Evolutionary conservation across 2,888 invertebrate species (phyloP).

Genomic region (Branchellion lobata): DNA sequence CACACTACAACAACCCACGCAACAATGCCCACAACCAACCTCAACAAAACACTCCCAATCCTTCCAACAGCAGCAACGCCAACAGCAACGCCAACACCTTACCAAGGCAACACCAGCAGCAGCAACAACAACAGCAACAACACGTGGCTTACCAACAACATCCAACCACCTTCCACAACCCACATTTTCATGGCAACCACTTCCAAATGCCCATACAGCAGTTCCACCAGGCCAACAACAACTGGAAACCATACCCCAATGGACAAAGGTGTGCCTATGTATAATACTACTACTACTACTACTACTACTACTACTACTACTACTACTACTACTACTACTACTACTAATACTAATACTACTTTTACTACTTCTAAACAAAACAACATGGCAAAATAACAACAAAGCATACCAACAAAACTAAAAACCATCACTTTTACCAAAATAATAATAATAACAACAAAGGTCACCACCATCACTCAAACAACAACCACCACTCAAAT

Average conservation of each 20-base stretch:
- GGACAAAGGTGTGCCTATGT: background rate
- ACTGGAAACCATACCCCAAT: background rate
- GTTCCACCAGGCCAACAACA: background rate
- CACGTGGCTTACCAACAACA: background rate
- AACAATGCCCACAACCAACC: constrained; percentile 2
- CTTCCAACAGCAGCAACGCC: background rate
- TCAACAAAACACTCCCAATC: background rate
- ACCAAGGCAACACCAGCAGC: constrained; percentile 1
- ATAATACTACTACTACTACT: background rate
- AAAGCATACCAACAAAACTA: too few species aligned
- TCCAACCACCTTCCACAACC: background rate
- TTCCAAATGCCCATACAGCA: background rate
- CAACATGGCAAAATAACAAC: too few species aligned
- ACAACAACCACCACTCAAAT: too few species aligned
- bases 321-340: too few species aligned
- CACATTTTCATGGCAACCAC: background rate
- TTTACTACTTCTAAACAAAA: too few species aligned
- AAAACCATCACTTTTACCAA: too few species aligned
- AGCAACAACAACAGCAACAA: constrained; percentile 1
- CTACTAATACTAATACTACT: too few species aligned
- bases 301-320: too few species aligned
- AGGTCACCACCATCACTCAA: too few species aligned
- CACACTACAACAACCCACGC: background rate
- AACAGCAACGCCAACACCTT: background rate
- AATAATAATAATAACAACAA: too few species aligned